Conservation (phyloP, 2,797 vertebrate species). For the Hippoglossus hippoglossus region DNA sequence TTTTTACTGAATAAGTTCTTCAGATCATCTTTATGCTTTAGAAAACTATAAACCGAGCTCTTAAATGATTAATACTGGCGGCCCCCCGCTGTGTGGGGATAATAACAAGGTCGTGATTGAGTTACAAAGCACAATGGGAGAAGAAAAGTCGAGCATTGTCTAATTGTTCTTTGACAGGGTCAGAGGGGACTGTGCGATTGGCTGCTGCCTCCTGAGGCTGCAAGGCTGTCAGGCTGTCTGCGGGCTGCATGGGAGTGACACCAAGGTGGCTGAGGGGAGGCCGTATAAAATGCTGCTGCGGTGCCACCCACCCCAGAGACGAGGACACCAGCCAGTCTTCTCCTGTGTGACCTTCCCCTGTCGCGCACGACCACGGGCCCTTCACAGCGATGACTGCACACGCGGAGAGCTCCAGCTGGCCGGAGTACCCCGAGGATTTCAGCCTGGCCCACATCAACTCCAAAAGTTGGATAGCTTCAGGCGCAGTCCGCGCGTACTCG, state of each 20-base stretch:
- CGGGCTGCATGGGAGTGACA: conserved; percentile 65
- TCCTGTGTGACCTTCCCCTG: conserved; percentile 40
- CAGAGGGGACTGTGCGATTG: conserved; percentile 72
- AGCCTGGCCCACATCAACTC: conserved; percentile 71
- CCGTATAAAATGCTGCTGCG: conserved; percentile 61
- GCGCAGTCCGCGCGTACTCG: conserved; percentile 60
- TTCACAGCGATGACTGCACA: conserved; percentile 76
- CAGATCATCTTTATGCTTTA: conserved; percentile 16
- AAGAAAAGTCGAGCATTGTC: conserved; percentile 67
- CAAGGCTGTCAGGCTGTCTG: conserved; percentile 65
- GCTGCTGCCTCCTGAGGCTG: conserved; percentile 68
- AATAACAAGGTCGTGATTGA: conserved; percentile 76
- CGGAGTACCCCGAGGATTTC: conserved; percentile 77
- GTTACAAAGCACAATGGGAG: conserved; percentile 78
- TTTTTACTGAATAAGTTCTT: background rate
- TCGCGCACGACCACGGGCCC: conserved; percentile 25
- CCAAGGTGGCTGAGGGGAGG: conserved; percentile 64
- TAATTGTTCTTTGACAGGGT: conserved; percentile 77
- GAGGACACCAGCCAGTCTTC: conserved; percentile 27
- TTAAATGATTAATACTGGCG: conserved; percentile 68
- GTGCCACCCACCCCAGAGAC: conserved; percentile 45
- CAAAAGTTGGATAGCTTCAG: conserved; percentile 77
- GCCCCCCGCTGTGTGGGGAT: conserved; percentile 54
- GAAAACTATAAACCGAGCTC: conserved; percentile 40
- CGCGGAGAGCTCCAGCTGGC: conserved; percentile 75